phyloP scores from a whole-genome alignment of 2,888 invertebrate species.

The Sycophila texana region DNA sequence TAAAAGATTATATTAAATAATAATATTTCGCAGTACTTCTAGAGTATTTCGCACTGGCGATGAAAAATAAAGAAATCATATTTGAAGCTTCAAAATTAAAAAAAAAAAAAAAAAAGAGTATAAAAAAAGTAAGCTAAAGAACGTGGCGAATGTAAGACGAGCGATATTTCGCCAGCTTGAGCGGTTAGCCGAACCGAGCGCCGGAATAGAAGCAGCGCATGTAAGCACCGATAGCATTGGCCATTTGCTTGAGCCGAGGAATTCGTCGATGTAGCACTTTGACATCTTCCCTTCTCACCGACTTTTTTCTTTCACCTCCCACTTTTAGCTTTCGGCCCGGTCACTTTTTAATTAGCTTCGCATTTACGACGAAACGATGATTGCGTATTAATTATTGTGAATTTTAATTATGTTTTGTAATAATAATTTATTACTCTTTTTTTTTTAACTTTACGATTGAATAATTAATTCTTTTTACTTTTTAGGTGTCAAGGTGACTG shows the following conservation, averaged over 20 bases:
- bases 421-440: too few species aligned
- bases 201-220: constrained; percentile 64
- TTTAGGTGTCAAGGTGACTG: too few species aligned
- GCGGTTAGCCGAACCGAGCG: constrained; percentile 61
- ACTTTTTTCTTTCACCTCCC: constrained; percentile 37
- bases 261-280: constrained; percentile 72
- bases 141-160: constrained; percentile 39
- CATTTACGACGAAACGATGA: neutral
- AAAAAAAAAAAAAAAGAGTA: too few species aligned
- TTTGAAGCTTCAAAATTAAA: too few species aligned
- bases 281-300: constrained; percentile 60
- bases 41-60: too few species aligned
- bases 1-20: too few species aligned
- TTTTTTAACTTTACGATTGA: neutral
- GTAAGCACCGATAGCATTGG: constrained; percentile 66
- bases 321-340: constrained; percentile 14
- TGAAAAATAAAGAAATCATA: too few species aligned
- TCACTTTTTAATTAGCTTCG: constrained; percentile 5
- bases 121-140: neutral
- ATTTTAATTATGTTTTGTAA: too few species aligned
- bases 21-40: too few species aligned
- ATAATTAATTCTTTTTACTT: too few species aligned
- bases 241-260: constrained; percentile 69
- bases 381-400: neutral
- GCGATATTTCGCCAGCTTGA: constrained; percentile 63